Conservation (phyloP, 2,888 invertebrate species). For the Pardosa pseudoannulata region DNA sequence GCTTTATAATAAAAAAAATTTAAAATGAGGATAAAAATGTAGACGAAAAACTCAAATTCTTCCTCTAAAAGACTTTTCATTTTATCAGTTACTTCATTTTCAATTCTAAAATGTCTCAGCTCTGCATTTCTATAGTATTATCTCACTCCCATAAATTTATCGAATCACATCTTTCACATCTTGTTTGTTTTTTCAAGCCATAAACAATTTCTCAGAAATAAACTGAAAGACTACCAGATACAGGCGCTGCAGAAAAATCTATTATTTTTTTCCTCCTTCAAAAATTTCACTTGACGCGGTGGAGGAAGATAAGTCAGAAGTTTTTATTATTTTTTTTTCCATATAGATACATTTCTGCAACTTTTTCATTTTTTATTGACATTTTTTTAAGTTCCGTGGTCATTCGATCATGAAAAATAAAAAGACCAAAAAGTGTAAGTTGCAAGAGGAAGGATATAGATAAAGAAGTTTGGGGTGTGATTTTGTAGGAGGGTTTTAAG, state of each 20-base stretch:
- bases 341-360: neutral
- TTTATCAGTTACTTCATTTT: conserved; percentile 10
- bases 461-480: conserved; percentile 14
- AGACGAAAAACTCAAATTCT: neutral
- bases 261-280: neutral
- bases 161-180: conserved; percentile 4
- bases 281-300: conserved; percentile 4
- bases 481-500: neutral
- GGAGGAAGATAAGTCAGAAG: neutral
- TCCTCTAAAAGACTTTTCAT: neutral
- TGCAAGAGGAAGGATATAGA: conserved; percentile 6
- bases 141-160: conserved; percentile 7
- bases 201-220: conserved; percentile 8
- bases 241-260: neutral
- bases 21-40: neutral
- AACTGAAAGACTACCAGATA: conserved; percentile 8
- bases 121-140: neutral
- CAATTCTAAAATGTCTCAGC: neutral
- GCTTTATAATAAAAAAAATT: neutral
- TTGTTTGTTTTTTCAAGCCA: conserved; percentile 9
- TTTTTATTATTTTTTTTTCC: neutral
- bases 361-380: conserved; percentile 5
- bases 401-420: conserved; percentile 49
- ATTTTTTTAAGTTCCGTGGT: conserved; percentile 20
- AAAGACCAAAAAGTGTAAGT: conserved; percentile 27